Base-by-base conservation (phyloP, 2,888 invertebrate species). In the Coremacera marginata region DNA sequence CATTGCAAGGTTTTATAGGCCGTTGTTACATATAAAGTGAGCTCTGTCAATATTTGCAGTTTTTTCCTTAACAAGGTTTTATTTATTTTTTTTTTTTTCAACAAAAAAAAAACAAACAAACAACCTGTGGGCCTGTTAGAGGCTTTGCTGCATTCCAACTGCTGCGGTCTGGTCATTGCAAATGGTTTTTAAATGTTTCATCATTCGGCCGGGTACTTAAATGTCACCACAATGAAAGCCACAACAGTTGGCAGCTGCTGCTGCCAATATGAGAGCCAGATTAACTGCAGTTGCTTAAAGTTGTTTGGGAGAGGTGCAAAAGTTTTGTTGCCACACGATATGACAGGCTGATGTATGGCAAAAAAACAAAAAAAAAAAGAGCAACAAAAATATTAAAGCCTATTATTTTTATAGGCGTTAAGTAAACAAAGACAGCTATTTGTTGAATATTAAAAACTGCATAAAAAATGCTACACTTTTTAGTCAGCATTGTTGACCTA, bases 191-290 rank as follows among this genome's bases (percentile, higher is more conserved):
- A 78, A 79, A 77, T 76, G 73, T 65, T 78, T 75, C 65, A 55
- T 37, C 44, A 57, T 51, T 70, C 68, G 71, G 71, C 34, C 73
- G 57, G 74, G 75, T 74, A 77, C 78, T 81, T 78, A 79, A 79
- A 79, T 81, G 80, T 76, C 78, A 78, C 80, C 81, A 60, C 81
- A 81, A 68, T 77, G 76, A 75, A 74, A 76, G 62, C 79, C 72
- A 44, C 44, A 44, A 70, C 72, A 73, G 68, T 57, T 70, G 68
- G 68, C 73, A 67, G 51, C 75, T 37, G 70, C 68, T 63, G 76
- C 25, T 72, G 72, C 75, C 74, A 77, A 77, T 63, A 63, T 57
- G 70, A 31, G 27, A 27, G 65, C 60, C 52, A 60, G 60, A 72
- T 62, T 37, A 72, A 62, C 44, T 73, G 63, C 62, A 44, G 31